A percentile compares a stretch with the other conserved stretches of the same genome.
Conservation (phyloP, 2,888 invertebrate genomes). For the Drosophila sordidapex region DNA sequence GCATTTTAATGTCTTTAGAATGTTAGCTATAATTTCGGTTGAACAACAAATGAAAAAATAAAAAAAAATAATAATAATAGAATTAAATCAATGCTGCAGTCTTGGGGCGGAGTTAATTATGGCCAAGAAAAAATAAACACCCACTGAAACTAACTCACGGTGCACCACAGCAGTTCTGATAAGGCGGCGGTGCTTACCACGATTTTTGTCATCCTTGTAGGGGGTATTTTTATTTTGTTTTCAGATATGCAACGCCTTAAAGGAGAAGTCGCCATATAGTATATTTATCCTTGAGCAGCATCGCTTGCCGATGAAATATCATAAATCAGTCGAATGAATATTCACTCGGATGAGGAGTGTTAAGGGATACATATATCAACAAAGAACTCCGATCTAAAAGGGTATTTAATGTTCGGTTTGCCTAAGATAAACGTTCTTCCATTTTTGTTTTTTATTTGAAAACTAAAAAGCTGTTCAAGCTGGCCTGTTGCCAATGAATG, state of each 20-base stretch:
- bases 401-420: not conserved
- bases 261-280: not conserved
- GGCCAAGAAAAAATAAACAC: conserved; percentile 16
- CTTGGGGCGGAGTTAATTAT: conserved; percentile 22
- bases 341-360: not conserved
- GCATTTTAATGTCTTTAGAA: conserved; percentile 77
- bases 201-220: not conserved
- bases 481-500: conserved; percentile 29
- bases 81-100: conserved; percentile 21
- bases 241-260: not conserved
- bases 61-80: conserved; percentile 7
- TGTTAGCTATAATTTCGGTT: conserved; percentile 43
- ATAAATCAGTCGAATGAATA: too few relatives aligned
- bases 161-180: conserved; percentile 26
- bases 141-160: conserved; percentile 21
- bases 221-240: not conserved
- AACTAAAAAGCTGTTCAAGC: not conserved
- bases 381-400: not conserved
- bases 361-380: too few relatives aligned
- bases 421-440: not conserved
- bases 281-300: not conserved
- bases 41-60: conserved; percentile 11
- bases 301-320: not conserved
- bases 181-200: conserved; percentile 16
- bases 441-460: not conserved